phyloP scores from a whole-genome alignment of 2,113 vertebrate genomes.

The Tringa solitaria region DNA sequence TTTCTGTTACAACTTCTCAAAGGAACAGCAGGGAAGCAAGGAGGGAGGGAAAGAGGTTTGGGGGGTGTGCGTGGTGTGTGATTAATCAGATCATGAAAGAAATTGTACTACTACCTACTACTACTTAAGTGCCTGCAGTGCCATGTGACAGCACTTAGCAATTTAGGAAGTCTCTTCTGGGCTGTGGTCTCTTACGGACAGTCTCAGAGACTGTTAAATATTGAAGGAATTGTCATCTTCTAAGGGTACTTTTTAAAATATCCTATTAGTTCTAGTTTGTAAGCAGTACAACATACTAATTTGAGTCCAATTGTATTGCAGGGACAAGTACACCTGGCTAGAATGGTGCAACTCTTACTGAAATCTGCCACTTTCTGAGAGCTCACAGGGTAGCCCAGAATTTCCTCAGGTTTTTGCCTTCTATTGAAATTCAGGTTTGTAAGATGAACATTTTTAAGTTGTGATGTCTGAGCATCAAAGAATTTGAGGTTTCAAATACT shows the following conservation, averaged over 20 bases:
- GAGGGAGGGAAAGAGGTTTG: no score
- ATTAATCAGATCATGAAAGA: neutral
- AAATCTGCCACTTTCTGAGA: neutral
- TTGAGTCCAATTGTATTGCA: neutral
- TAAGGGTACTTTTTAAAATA: neutral
- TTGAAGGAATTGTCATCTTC: neutral
- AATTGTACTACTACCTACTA: fast-evolving
- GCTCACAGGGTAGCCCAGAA: neutral
- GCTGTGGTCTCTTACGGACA: neutral
- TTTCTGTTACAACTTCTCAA: neutral
- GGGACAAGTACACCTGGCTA: neutral
- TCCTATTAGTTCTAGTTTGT: fast-evolving
- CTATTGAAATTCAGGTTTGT: neutral
- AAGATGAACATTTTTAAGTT: neutral
- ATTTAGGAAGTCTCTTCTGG: neutral
- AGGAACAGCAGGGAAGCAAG: neutral
- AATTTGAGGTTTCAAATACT: neutral
- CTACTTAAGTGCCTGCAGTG: neutral
- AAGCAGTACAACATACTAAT: neutral
- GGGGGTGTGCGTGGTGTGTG: no score
- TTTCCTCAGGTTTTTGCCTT: neutral
- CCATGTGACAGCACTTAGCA: fast-evolving
- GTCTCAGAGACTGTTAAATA: neutral
- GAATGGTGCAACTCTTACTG: neutral
- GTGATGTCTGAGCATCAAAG: neutral